These are phyloP conservation scores for Nudaria mundana DNA, from an alignment of 2,888 invertebrate species.

Conservation along the genomic window DNA sequence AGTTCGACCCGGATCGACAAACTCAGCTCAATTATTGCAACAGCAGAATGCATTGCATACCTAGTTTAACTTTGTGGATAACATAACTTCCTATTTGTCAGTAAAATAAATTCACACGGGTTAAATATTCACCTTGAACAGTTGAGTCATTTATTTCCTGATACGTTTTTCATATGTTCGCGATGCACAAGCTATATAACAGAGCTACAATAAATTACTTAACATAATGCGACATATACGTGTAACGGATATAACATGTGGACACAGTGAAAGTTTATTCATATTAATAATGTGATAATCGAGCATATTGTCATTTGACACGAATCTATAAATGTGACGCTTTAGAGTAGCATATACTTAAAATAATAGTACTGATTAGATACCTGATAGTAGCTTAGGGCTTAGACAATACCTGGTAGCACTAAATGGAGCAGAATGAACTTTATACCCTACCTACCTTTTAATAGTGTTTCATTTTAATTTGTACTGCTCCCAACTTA, in stretches of 20 bases:
- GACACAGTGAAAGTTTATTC: conserved; percentile 49
- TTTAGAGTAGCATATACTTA: conserved; percentile 1
- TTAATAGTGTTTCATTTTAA: no score
- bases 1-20: no score
- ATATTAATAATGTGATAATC: conserved; percentile 38
- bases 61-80: no score
- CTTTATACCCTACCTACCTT: no score
- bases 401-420: no score
- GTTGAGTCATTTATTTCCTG: not conserved
- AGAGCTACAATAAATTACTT: conserved; percentile 6
- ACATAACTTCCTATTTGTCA: no score
- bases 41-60: no score
- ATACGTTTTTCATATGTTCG: not conserved
- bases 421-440: no score
- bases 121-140: not conserved
- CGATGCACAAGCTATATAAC: not conserved
- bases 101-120: no score
- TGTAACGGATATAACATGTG: conserved; percentile 50
- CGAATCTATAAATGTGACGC: conserved; percentile 32
- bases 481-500: no score
- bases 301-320: conserved; percentile 33
- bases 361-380: not conserved
- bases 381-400: not conserved
- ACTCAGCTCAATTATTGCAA: no score
- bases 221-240: conserved; percentile 21